Evolutionary conservation across 1,140 invertebrate species (phyloP).

Genomic region (Temnothorax longispinosus): DNA sequence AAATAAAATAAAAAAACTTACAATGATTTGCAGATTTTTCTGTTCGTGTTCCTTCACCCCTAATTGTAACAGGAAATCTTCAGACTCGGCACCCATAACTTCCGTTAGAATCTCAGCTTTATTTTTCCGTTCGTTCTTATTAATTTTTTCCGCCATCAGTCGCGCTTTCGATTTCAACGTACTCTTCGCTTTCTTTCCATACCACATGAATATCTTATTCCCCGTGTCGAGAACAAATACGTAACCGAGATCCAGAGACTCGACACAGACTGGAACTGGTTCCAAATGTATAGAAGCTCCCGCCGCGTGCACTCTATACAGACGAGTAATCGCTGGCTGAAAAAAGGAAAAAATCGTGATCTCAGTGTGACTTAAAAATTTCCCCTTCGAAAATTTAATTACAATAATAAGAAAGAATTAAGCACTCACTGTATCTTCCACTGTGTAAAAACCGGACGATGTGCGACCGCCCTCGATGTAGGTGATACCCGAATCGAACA

Average conservation of each 20-base stretch:
- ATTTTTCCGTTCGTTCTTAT: slow-evolving; percentile 99
- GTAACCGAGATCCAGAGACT: slow-evolving; percentile 95
- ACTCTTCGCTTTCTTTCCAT: slow-evolving; percentile 96
- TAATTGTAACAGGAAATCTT: slow-evolving; percentile 94
- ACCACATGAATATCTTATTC: slow-evolving; percentile 96
- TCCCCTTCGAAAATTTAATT: background rate
- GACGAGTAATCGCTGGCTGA: slow-evolving; percentile 92
- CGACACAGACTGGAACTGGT: slow-evolving; percentile 90
- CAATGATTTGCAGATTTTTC: slow-evolving; percentile 70
- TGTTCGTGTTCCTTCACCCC: slow-evolving; percentile 85
- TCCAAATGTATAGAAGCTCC: slow-evolving; percentile 97
- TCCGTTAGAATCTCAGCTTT: slow-evolving; percentile 96
- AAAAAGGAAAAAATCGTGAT: slow-evolving; percentile 65
- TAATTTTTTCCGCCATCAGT: slow-evolving; percentile 98
- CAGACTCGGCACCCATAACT: slow-evolving; percentile 92
- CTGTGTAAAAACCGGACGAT: slow-evolving; percentile 98
- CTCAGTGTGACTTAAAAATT: background rate
- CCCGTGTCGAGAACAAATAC: slow-evolving; percentile 97
- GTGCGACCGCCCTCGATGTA: slow-evolving; percentile 99
- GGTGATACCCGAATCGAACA: slow-evolving; percentile 97
- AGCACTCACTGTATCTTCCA: slow-evolving; percentile 93
- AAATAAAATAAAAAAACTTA: slow-evolving; percentile 49
- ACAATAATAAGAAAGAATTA: slow-evolving; percentile 11
- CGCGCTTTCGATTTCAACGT: slow-evolving; percentile 98
- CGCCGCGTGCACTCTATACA: slow-evolving; percentile 96